A percentile compares a stretch with the other conserved stretches of the same genome.
phyloP scores from a whole-genome alignment of 1,140 invertebrate species.

The Microplitis mediator region DNA sequence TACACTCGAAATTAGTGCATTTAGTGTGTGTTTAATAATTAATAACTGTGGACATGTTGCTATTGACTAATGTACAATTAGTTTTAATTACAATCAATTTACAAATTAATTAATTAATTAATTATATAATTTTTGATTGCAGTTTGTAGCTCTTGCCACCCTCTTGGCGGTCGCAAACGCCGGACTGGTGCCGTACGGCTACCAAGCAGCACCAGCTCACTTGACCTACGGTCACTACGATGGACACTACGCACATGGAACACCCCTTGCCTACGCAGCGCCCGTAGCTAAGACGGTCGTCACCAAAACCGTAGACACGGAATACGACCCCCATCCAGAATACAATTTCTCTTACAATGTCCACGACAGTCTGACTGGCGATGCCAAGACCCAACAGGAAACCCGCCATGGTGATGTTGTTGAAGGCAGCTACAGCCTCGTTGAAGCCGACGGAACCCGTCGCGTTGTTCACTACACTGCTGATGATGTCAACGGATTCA shows the following conservation, averaged over 20 bases:
- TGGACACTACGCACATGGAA: not conserved
- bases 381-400: slow-evolving; percentile 32
- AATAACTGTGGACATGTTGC: too few relatives aligned
- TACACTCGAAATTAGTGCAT: too few relatives aligned
- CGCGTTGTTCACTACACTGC: slow-evolving; percentile 23
- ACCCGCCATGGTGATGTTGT: slow-evolving; percentile 31
- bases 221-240: not conserved
- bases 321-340: slow-evolving; percentile 27
- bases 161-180: slow-evolving; percentile 41
- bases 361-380: slow-evolving; percentile 28
- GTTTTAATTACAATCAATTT: too few relatives aligned
- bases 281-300: slow-evolving; percentile 13
- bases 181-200: slow-evolving; percentile 27
- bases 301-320: slow-evolving; percentile 6
- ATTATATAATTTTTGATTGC: not conserved
- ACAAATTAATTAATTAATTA: too few relatives aligned
- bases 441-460: slow-evolving; percentile 26
- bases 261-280: slow-evolving; percentile 16
- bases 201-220: not conserved
- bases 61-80: too few relatives aligned
- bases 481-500: slow-evolving; percentile 20
- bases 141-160: slow-evolving; percentile 36
- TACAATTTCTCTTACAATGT: slow-evolving; percentile 28
- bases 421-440: slow-evolving; percentile 27
- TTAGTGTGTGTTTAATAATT: too few relatives aligned